These are phyloP conservation scores for Chironomus tepperi DNA, from an alignment of 1,140 invertebrate genomes.

Conservation along the genomic window DNA sequence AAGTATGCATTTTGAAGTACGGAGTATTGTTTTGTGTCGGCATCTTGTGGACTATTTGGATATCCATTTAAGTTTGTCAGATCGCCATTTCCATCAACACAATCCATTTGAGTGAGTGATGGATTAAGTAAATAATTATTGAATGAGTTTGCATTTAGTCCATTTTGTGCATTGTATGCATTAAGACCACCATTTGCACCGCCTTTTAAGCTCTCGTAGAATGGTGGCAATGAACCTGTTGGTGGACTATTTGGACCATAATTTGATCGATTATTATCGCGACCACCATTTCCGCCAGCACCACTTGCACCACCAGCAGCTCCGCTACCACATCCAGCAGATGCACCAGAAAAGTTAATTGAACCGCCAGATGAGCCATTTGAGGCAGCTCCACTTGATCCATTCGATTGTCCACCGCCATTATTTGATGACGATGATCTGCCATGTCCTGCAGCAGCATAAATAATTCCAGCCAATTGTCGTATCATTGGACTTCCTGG, in stretches of 20 bases:
- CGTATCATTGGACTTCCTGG: slow-evolving; percentile 38
- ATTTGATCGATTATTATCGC: slow-evolving; percentile 55
- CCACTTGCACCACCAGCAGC: slow-evolving; percentile 47
- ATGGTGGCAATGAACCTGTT: slow-evolving; percentile 70
- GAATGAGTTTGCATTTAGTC: slow-evolving; percentile 33
- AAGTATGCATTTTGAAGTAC: slow-evolving; percentile 62
- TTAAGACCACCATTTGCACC: slow-evolving; percentile 53
- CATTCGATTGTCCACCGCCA: slow-evolving; percentile 27
- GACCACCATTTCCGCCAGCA: slow-evolving; percentile 60
- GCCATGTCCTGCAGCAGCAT: slow-evolving; percentile 66
- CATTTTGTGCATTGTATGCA: slow-evolving; percentile 45
- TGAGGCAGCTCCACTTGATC: slow-evolving; percentile 31
- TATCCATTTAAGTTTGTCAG: slow-evolving; percentile 39
- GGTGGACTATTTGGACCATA: slow-evolving; percentile 76
- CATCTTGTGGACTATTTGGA: slow-evolving; percentile 28
- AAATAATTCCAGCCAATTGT: slow-evolving; percentile 48
- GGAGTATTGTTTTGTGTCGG: slow-evolving; percentile 57
- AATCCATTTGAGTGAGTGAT: slow-evolving; percentile 59
- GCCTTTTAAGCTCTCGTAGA: slow-evolving; percentile 73
- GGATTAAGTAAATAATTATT: slow-evolving; percentile 46
- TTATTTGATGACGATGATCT: slow-evolving; percentile 41
- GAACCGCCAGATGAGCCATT: slow-evolving; percentile 35
- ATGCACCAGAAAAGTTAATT: slow-evolving; percentile 44
- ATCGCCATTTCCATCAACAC: slow-evolving; percentile 55
- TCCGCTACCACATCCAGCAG: slow-evolving; percentile 44